These are phyloP conservation scores for human (Homo sapiens) DNA, from an alignment of 2,113 vertebrate species.

Conservation along the genomic window DNA sequence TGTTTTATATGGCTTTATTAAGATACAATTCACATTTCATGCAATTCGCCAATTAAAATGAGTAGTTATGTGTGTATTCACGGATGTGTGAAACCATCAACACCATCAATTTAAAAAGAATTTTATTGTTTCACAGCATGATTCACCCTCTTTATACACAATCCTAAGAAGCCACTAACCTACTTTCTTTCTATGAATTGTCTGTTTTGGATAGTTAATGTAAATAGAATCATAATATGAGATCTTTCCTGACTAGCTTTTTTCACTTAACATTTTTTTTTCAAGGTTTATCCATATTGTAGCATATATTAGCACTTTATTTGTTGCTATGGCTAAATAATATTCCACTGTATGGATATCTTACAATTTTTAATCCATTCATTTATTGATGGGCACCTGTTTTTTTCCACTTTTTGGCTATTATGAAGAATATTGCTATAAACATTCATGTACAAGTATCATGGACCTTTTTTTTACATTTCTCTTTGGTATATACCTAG, in stretches of 20 bases:
- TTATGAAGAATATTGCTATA: no score
- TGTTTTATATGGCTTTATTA: not conserved
- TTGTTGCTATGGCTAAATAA: not conserved
- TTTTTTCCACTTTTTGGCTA: not conserved
- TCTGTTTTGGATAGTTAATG: not conserved
- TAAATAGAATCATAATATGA: not conserved
- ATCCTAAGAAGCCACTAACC: not conserved
- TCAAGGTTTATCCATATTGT: not conserved
- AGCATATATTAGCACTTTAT: not conserved
- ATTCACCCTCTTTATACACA: not conserved
- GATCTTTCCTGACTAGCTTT: not conserved
- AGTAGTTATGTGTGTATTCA: not conserved
- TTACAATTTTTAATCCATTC: not conserved
- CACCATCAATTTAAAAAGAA: not conserved
- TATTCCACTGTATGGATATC: not conserved
- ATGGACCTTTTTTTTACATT: no score
- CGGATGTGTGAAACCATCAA: not conserved
- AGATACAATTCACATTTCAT: not conserved
- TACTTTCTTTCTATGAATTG: not conserved
- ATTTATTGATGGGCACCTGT: not conserved
- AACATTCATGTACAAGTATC: no score
- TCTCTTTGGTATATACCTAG: no score
- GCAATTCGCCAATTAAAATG: not conserved
- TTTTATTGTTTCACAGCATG: not conserved
- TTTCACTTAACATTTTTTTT: not conserved